Evolutionary conservation across 2,113 vertebrate species (phyloP), one percentile per base, ranked within the genome.

Genomic region (Ptilorrhoa leucosticta): DNA sequence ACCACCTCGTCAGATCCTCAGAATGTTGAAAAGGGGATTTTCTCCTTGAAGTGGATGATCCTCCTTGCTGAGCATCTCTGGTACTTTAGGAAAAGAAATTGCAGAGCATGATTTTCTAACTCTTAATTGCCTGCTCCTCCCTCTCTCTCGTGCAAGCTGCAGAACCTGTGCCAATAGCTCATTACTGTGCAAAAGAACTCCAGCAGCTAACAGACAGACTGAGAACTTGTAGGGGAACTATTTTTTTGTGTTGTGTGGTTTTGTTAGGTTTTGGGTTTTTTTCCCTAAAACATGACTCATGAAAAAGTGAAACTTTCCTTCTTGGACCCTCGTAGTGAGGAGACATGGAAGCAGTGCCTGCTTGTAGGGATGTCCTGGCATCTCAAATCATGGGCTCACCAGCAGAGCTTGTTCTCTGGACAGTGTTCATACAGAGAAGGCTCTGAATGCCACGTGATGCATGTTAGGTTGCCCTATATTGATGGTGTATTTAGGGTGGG

Each of bases 401-500:
- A 37, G 24, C 11, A 63, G 42, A 30, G 23, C 63, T 30, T 47
- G 6, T 81, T 83, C n/a, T 66, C 7, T 53, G 54, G 40, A 7
- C 1, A 0, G 30, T 10, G 7, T 18, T 66, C 5, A 0, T 39
- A 8, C 3, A 45, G n/a, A 28, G 64, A 35, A 69, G 22, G 33
- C 31, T 24, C 60, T 42, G 44, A 37, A 35, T 44, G 44, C 7
- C 7, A 9, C 0, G 0, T 50, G 23, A 4, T 70, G 58, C 15
- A 4, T 44, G 14, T n/a, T 47, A 17, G 26, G 15, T 70, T 75
- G 69, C 44, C 35, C 31, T 50, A 22, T 35, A 18, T 9, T 53
- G 60, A 20, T 22, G 6, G 3, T 11, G 3, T 40, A 2, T 54
- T 77, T 48, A 23, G 16, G 30, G 3, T 31, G 20, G 14, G 61